Evolutionary conservation across 2,113 vertebrate genomes (phyloP).

Genomic region (Peromyscus californicus): DNA sequence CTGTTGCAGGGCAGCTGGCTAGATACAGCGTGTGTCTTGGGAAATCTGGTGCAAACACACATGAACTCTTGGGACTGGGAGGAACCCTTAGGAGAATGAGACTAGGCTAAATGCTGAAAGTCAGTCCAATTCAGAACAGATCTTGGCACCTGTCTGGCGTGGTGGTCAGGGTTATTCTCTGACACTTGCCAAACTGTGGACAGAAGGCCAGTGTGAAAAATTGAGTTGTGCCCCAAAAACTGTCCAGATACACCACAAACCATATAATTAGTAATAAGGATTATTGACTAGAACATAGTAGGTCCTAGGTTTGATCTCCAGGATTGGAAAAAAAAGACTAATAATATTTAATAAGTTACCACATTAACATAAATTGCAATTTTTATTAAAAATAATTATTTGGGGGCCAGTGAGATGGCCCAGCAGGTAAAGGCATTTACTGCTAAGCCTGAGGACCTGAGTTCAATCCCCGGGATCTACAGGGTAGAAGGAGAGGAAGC

Average conservation of each 20-base stretch:
- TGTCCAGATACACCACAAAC: neutral
- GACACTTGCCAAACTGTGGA: neutral
- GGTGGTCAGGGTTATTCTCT: neutral
- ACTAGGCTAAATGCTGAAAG: conserved; percentile 46
- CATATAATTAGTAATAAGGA: neutral
- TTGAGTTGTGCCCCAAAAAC: conserved; percentile 12
- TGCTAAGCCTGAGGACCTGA: neutral
- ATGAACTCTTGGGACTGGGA: conserved; percentile 15
- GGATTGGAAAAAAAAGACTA: neutral
- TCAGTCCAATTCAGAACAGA: conserved; percentile 8
- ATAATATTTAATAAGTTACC: conserved; percentile 21
- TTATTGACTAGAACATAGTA: neutral
- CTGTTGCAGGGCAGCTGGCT: conserved; percentile 46
- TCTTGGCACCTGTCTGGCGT: conserved; percentile 14
- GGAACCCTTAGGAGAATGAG: conserved; percentile 34
- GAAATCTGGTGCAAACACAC: conserved; percentile 46
- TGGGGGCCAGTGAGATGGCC: neutral
- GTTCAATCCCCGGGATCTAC: neutral
- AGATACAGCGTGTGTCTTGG: conserved; percentile 66
- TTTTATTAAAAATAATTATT: conserved; percentile 45
- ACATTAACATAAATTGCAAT: conserved; percentile 33
- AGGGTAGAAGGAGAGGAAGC: too few relatives aligned
- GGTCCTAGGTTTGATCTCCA: neutral
- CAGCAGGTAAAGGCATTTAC: neutral
- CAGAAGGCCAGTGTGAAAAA: conserved; percentile 27